Percentiles rank a stretch among this genome's conserved stretches.
Conservation (phyloP, 2,888 invertebrate genomes). For the Zeuzera pyrina region DNA sequence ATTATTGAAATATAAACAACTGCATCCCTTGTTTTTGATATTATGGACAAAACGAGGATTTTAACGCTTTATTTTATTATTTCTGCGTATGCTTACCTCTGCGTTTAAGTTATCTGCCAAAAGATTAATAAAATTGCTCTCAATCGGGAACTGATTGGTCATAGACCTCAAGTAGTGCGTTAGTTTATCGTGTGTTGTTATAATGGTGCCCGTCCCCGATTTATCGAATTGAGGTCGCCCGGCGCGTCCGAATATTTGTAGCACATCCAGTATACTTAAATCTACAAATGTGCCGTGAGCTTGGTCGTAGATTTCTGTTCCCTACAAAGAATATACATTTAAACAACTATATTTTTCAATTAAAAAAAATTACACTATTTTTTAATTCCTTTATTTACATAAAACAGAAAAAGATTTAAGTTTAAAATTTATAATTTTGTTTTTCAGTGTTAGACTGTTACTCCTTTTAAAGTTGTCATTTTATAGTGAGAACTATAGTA, state of each 20-base stretch:
- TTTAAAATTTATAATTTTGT: no score
- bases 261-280: slow-evolving; percentile 95
- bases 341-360: neutral
- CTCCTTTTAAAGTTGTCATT: no score
- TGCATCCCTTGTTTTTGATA: no score
- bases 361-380: no score
- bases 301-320: slow-evolving; percentile 98
- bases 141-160: slow-evolving; percentile 98
- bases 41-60: no score
- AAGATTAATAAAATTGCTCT: slow-evolving; percentile 94
- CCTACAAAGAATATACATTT: slow-evolving; percentile 74
- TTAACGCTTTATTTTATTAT: neutral
- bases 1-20: no score
- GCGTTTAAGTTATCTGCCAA: slow-evolving; percentile 98
- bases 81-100: slow-evolving; percentile 75
- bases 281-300: slow-evolving; percentile 95
- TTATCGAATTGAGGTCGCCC: slow-evolving; percentile 98
- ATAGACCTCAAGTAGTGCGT: slow-evolving; percentile 94
- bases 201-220: slow-evolving; percentile 95
- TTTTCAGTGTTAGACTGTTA: no score
- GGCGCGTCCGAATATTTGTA: slow-evolving; percentile 98
- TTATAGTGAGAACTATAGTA: no score
- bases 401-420: no score
- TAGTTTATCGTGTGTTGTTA: slow-evolving; percentile 93
- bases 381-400: no score